A percentile compares a stretch with the other conserved stretches of the same genome.
These are phyloP conservation scores for Pristionchus exspectatus DNA, from an alignment of 2,888 invertebrate species.

Conservation along the genomic window DNA sequence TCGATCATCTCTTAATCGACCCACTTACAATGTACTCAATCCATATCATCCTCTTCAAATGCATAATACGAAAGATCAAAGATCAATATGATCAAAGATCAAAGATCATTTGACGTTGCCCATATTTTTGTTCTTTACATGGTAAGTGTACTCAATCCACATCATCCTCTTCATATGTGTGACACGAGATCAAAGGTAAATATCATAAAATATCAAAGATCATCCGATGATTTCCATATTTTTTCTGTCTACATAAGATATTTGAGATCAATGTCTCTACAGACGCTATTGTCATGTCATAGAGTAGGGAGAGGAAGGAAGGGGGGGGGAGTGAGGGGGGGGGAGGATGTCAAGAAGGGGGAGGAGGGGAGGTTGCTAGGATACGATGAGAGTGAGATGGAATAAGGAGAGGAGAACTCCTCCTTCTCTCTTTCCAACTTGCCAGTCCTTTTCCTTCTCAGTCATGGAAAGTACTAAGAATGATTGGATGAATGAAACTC, in stretches of 20 bases:
- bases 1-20: neutral
- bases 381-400: constrained; percentile 2
- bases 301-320: neutral
- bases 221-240: no score
- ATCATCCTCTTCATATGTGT: neutral
- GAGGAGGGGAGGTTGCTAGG: constrained; percentile 46
- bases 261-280: neutral
- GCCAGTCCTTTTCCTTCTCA: constrained; percentile 10
- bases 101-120: neutral
- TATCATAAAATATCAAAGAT: no score
- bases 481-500: constrained; percentile 43
- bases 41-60: neutral
- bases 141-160: no score
- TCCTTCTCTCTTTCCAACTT: constrained; percentile 14
- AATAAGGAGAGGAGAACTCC: constrained; percentile 10
- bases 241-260: neutral
- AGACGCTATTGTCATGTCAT: constrained; percentile 12
- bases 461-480: constrained; percentile 35
- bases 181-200: no score
- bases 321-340: neutral
- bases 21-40: constrained; percentile 6
- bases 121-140: no score
- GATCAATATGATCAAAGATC: neutral
- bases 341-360: neutral
- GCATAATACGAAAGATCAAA: neutral